Conservation (phyloP, 2,797 vertebrate genomes). For the Antennarius maculatus region DNA sequence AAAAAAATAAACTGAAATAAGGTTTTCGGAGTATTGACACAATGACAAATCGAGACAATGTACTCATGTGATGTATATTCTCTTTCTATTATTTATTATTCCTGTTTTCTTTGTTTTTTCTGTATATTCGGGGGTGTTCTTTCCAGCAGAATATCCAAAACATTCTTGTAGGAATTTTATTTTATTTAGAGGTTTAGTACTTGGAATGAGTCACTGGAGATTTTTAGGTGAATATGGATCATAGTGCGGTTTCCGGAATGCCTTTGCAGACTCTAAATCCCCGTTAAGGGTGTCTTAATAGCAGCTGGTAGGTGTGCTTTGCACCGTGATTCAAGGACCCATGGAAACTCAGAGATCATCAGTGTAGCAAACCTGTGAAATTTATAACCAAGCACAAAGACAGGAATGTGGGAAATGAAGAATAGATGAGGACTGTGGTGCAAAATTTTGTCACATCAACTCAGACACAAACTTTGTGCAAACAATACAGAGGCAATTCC, state of each 20-base stretch:
- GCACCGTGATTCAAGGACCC: slow-evolving; percentile 9
- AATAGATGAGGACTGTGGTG: slow-evolving; percentile 27
- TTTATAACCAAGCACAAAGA: slow-evolving; percentile 26
- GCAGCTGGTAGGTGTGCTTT: slow-evolving; percentile 19
- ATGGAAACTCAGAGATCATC: slow-evolving; percentile 9
- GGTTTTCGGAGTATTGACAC: too few relatives aligned
- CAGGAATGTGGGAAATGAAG: slow-evolving; percentile 3
- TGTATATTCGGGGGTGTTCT: background rate
- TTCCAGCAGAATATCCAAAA: too few relatives aligned
- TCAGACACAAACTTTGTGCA: slow-evolving; percentile 63
- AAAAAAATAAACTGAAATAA: too few relatives aligned
- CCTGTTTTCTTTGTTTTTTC: background rate
- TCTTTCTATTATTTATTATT: too few relatives aligned
- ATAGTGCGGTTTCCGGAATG: too few relatives aligned
- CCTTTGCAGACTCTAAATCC: too few relatives aligned
- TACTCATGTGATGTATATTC: too few relatives aligned
- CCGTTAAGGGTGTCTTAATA: background rate
- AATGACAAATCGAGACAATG: too few relatives aligned
- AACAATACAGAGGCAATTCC: slow-evolving; percentile 66
- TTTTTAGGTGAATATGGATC: too few relatives aligned
- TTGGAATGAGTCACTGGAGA: too few relatives aligned
- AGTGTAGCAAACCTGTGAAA: slow-evolving; percentile 29
- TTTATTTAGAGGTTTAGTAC: too few relatives aligned
- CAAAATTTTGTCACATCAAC: slow-evolving; percentile 60
- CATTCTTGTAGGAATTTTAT: too few relatives aligned